A percentile compares a stretch with the other conserved stretches of the same genome.
Evolutionary conservation across 1,140 invertebrate genomes (phyloP).

Genomic region (Episyrphus balteatus): DNA sequence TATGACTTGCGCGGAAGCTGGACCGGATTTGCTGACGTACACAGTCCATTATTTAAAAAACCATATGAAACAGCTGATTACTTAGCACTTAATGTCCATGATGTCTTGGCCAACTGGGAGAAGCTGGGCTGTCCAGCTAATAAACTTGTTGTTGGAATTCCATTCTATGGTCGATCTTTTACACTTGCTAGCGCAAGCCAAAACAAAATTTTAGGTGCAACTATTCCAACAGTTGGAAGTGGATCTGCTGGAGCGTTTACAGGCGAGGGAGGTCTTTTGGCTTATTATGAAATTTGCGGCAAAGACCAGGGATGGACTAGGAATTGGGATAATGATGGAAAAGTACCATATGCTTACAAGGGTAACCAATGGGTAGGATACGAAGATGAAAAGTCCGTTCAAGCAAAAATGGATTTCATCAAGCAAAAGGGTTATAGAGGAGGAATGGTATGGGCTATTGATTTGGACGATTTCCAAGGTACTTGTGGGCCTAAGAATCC

Average conservation of each 20-base stretch:
- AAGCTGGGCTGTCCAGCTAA: constrained; percentile 39
- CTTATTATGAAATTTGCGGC: constrained; percentile 56
- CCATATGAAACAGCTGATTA: constrained; percentile 40
- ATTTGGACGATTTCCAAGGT: constrained; percentile 68
- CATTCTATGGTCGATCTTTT: constrained; percentile 53
- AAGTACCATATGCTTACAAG: constrained; percentile 19
- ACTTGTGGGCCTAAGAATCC: too few species aligned
- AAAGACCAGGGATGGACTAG: constrained; percentile 3
- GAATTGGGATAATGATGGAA: constrained; percentile 6
- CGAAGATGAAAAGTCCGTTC: constrained; percentile 45
- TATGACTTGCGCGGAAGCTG: constrained; percentile 58
- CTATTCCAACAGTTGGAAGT: constrained; percentile 35
- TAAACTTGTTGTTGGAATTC: constrained; percentile 53
- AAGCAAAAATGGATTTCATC: constrained; percentile 73
- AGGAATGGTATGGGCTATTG: constrained; percentile 74
- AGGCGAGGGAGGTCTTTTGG: constrained; percentile 48
- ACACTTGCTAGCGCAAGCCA: constrained; percentile 37
- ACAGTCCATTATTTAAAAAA: constrained; percentile 45
- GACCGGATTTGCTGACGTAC: constrained; percentile 33
- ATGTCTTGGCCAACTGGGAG: constrained; percentile 45
- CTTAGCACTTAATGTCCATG: constrained; percentile 28
- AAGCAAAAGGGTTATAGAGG: constrained; percentile 65
- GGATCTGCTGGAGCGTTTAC: constrained; percentile 56
- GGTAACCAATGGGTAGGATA: constrained; percentile 28
- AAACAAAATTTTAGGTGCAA: constrained; percentile 39